These are phyloP conservation scores for Riparia riparia DNA, from an alignment of 2,113 vertebrate species.

Conservation along the genomic window DNA sequence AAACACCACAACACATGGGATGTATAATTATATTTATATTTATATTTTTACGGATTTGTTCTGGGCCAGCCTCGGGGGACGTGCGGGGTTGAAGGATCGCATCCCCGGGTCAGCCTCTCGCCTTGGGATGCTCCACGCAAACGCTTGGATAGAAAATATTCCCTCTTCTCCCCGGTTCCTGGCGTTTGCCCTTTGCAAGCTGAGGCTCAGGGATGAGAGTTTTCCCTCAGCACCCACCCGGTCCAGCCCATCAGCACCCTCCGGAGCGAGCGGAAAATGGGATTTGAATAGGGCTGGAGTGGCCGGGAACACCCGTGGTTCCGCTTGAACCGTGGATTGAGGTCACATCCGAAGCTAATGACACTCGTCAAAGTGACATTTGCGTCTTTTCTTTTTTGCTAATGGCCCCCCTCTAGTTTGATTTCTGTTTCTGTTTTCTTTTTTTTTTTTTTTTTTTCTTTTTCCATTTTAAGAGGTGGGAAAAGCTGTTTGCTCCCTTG, in stretches of 20 bases:
- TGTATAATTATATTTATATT: neutral
- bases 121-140: neutral
- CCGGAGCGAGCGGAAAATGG: neutral
- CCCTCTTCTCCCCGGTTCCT: neutral
- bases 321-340: neutral
- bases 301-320: neutral
- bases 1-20: too few relatives aligned
- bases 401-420: neutral
- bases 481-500: neutral
- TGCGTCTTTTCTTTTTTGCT: neutral
- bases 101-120: rapidly evolving
- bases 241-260: neutral
- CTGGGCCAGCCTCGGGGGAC: neutral
- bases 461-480: neutral
- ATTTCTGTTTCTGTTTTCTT: neutral
- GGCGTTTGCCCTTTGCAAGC: neutral
- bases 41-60: neutral
- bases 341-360: neutral
- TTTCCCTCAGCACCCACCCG: neutral
- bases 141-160: rapidly evolving
- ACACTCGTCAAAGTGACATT: neutral
- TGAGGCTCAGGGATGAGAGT: neutral
- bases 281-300: neutral
- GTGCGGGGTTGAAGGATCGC: neutral
- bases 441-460: too few relatives aligned